These are phyloP conservation scores for Palythoa caribaeorum DNA, from an alignment of 92 coral and sea anemone genomes.

Conservation along the genomic window DNA sequence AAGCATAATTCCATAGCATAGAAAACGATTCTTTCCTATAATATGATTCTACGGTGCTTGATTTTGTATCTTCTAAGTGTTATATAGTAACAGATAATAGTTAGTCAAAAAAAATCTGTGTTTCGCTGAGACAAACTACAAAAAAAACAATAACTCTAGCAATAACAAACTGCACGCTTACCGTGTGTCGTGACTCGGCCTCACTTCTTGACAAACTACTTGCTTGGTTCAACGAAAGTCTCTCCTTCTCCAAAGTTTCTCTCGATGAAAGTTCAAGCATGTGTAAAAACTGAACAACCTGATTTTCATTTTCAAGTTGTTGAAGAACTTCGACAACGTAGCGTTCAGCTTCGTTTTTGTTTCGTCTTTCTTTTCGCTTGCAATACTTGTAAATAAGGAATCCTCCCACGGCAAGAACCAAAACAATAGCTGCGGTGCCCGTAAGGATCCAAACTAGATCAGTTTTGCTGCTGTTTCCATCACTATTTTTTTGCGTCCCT, in stretches of 20 bases:
- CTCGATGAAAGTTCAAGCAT: constrained; percentile 44
- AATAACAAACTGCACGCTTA: not conserved
- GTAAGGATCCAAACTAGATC: not conserved
- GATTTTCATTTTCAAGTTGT: constrained; percentile 42
- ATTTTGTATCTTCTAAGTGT: too few species aligned
- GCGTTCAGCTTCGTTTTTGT: constrained; percentile 22
- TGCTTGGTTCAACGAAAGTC: not conserved
- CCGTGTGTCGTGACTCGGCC: not conserved
- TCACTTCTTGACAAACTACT: not conserved
- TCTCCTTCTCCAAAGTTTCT: constrained; percentile 31
- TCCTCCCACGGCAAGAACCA: constrained; percentile 22
- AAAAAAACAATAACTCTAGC: too few species aligned
- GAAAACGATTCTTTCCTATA: too few species aligned
- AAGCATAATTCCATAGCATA: too few species aligned
- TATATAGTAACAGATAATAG: too few species aligned
- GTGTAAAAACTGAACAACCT: constrained; percentile 36
- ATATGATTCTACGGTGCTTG: too few species aligned
- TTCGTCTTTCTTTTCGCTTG: constrained; percentile 24
- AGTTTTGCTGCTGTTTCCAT: not conserved
- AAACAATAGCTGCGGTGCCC: not conserved
- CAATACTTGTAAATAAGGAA: not conserved
- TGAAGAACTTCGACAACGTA: constrained; percentile 44
- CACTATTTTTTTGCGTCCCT: not conserved
- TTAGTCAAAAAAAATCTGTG: not conserved
- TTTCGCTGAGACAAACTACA: not conserved